Evolutionary conservation across 2,888 invertebrate species (phyloP), one percentile per base, ranked within the genome.

Genomic region (Caenorhabditis imperialis): DNA sequence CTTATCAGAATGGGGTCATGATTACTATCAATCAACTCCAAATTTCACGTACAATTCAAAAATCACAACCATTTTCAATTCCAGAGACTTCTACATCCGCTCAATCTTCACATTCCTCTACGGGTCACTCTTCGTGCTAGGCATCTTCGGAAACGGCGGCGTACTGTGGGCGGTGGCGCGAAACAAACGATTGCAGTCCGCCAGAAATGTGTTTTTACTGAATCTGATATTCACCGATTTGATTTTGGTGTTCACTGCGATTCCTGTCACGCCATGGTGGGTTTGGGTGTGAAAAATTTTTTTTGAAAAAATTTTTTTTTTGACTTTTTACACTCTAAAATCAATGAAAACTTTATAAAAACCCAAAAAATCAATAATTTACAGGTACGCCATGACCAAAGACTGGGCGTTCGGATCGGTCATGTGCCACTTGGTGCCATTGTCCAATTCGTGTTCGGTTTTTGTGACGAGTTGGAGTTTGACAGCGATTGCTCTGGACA

Each of bases 201-300:
- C 88, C 4, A 70, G 87, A 10, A 88, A 88, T 63, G 81, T 88
- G 27, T 88, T 88, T 63, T 79, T 88, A 38, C 76, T 88, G 48
- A 88, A 87, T 65, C 69, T 88, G 45, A 88, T 88, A 48, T 62
- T 84, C 20, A 85, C 88, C 47, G 88, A 88, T 70, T 58, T 88
- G 23, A 69, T 88, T 18, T 75, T 88, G 5, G 86, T 88, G 38
- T 77, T 88, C 38, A 86, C 86, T 1, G 86, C 84, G 0, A 81
- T 88, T n/a, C 87, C 86, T 10, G 83, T 87, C 6, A 87, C 86
- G 2, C 85, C 85, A 45, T 83, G 85, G 83, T 84, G 50, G 54
- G 85, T 27, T 25, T 12, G 25, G n/a, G 16, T 33, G 3, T 3
- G n/a, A 23, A 8, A n/a, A 2, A 33, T 20, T 40, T 27, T 6